Percentiles rank a stretch among this genome's conserved stretches.
Evolutionary conservation across 1,140 invertebrate species (phyloP).

Genomic region (Pseudomyrmex pallidus): DNA sequence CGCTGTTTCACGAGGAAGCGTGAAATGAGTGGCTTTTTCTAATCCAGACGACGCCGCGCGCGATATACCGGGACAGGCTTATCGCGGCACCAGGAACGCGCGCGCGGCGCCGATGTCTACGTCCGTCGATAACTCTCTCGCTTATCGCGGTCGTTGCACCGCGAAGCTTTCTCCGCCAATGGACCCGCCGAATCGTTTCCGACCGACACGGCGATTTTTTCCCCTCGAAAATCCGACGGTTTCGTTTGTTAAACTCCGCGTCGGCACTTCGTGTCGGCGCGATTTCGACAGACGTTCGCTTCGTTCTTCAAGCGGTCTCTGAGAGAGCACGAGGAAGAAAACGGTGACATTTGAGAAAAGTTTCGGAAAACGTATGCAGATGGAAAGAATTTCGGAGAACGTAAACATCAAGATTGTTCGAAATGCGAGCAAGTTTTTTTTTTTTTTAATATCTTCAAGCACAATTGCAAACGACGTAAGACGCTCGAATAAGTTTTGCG

Average conservation of each 20-base stretch:
- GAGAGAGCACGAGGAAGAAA: not conserved
- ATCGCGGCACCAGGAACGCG: not conserved
- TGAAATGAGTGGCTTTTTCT: constrained; percentile 42
- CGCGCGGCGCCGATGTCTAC: constrained; percentile 2
- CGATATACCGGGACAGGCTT: constrained; percentile 52
- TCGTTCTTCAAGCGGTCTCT: not conserved
- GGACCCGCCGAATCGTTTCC: not conserved
- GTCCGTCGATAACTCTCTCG: constrained; percentile 57
- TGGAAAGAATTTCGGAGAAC: not conserved
- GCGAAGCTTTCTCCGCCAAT: constrained; percentile 3
- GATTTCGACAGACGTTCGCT: constrained; percentile 8
- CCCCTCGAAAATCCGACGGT: not conserved
- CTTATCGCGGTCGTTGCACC: constrained; percentile 53
- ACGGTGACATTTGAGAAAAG: not conserved
- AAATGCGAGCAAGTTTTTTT: not conserved
- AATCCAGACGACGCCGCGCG: constrained; percentile 44
- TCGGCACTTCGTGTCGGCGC: not conserved
- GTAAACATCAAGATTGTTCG: not conserved
- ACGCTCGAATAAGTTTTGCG: no score
- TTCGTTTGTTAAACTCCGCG: constrained; percentile 19
- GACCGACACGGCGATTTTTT: constrained; percentile 23
- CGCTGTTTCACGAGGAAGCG: constrained; percentile 42
- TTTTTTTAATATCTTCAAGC: not conserved
- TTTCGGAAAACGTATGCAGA: not conserved
- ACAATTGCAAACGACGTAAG: no score